Evolutionary conservation across 2,888 invertebrate species (phyloP), one percentile per base, ranked within the genome.

Genomic region (Nasonia oneida): DNA sequence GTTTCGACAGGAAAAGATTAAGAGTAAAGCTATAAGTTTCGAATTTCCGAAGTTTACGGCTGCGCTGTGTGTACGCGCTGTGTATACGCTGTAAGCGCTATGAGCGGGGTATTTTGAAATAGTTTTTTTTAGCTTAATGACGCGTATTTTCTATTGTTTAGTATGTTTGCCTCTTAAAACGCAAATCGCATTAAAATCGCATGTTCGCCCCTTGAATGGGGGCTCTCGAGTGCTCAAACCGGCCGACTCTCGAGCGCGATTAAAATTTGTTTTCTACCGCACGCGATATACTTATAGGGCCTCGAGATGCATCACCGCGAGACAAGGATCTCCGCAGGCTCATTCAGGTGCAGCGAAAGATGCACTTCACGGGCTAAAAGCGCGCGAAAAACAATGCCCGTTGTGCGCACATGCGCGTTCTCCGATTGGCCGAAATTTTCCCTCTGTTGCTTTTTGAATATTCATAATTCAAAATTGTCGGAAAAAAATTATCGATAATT

Each of bases 281-380:
- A 14, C 67, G 67, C 29, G 29, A 29, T 29, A 29, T 29, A 29
- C 29, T 29, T 29, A 29, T 29, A 29, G 64, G 29, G 67, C 33
- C 67, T 67, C 8, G 67, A 67, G 67, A 67, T 33, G 67, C 67
- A 67, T 67, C 33, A n/a, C 57, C 23, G n/a, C 57, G 57, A 67
- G 33, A 67, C 64, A 67, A 67, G 2, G 33, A 67, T 67, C 64
- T 67, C 29, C 29, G 29, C 33, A 67, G 67, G 33, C 33, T n/a
- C 15, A 33, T 67, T 67, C 67, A 67, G 67, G 67, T 67, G 67
- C 33, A 12, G 12, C 33, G 29, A 67, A 14, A 67, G 67, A 67
- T 67, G 67, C 67, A 67, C 67, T 67, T 67, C 10, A 15, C 33
- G 67, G 3, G 3, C 12, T 67, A 33, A 67, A 67, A 33, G 67